Percentiles rank a stretch among this genome's conserved stretches.
Evolutionary conservation across 2,113 vertebrate genomes (phyloP).

Genomic region (Saimiri boliviensis): DNA sequence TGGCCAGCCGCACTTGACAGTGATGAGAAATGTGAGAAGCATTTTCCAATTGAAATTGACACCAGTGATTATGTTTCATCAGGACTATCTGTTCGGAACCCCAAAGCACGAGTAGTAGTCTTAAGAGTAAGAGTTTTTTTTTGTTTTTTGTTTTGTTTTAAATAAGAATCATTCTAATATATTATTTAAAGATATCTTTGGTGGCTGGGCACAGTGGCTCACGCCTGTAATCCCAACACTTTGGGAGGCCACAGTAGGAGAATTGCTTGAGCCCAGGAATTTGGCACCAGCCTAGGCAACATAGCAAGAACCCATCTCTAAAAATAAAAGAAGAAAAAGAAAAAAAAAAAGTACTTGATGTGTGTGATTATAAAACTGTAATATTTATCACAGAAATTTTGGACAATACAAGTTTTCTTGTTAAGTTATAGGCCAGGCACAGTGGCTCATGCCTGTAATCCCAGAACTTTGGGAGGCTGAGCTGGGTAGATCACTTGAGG

Average conservation of each 20-base stretch:
- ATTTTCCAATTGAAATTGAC: constrained; percentile 92
- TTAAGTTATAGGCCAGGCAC: neutral
- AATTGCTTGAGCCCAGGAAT: too few relatives aligned
- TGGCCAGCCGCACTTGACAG: constrained; percentile 93
- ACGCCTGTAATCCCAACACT: too few relatives aligned
- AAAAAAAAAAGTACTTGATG: neutral
- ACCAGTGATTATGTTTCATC: constrained; percentile 91
- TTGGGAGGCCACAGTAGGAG: too few relatives aligned
- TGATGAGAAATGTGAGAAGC: constrained; percentile 88
- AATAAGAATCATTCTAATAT: neutral
- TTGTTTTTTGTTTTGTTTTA: neutral
- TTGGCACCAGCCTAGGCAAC: too few relatives aligned
- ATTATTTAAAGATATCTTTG: neutral
- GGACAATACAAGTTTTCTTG: neutral
- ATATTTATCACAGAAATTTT: neutral
- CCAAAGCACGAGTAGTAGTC: constrained; percentile 90
- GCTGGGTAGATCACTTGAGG: neutral
- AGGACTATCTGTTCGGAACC: constrained; percentile 91
- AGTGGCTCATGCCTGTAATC: neutral
- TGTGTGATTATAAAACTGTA: neutral
- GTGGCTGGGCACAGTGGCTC: too few relatives aligned
- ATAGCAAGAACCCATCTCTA: too few relatives aligned
- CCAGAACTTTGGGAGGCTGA: neutral
- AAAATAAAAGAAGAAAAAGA: too few relatives aligned
- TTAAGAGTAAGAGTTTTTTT: constrained; percentile 87